A percentile compares a stretch with the other conserved stretches of the same genome.
Conservation (phyloP, 2,797 vertebrate genomes). For the Catostomus latipinnis region DNA sequence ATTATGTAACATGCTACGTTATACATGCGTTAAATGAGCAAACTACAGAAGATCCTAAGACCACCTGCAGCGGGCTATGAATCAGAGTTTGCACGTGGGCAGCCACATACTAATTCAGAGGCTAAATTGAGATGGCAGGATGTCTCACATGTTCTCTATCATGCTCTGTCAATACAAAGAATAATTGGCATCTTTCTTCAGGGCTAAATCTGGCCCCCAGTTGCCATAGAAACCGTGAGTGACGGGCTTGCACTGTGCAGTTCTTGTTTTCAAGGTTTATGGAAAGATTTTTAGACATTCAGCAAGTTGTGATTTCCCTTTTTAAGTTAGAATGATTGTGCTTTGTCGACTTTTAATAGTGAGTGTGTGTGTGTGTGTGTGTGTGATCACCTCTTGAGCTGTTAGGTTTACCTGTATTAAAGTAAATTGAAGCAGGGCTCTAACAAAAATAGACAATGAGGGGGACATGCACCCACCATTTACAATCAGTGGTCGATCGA, state of each 20-base stretch:
- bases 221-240: conserved; percentile 62
- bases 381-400: not conserved
- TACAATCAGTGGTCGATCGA: not conserved
- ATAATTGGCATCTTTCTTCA: conserved; percentile 56
- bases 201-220: conserved; percentile 56
- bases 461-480: not conserved
- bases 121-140: conserved; percentile 49
- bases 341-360: not conserved
- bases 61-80: conserved; percentile 32
- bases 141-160: conserved; percentile 56
- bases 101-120: conserved; percentile 52
- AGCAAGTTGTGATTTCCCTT: conserved; percentile 40
- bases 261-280: conserved; percentile 47
- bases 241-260: conserved; percentile 48
- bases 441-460: not conserved
- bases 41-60: conserved; percentile 34
- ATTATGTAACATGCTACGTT: conserved; percentile 29
- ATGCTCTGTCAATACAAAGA: conserved; percentile 55
- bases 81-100: conserved; percentile 50
- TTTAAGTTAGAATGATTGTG: conserved; percentile 2
- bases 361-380: not conserved
- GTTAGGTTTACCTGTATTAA: not conserved
- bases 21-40: conserved; percentile 11
- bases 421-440: not conserved
- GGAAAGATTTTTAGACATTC: conserved; percentile 39